These are phyloP conservation scores for Eupeodes corollae DNA, from an alignment of 1,140 invertebrate species.

Conservation along the genomic window DNA sequence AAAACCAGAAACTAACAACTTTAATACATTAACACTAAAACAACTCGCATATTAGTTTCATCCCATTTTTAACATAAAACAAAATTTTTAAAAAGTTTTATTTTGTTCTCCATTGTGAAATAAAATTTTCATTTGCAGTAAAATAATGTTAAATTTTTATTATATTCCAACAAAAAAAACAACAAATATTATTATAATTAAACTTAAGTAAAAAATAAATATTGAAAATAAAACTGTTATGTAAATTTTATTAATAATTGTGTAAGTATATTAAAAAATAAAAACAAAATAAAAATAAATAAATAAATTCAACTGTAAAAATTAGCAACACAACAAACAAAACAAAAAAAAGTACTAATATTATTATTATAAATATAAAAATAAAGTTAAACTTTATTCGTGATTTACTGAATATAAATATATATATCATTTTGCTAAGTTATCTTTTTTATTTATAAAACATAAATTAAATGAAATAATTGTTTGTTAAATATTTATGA, in stretches of 20 bases:
- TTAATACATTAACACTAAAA: neutral
- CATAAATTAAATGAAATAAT: too few relatives aligned
- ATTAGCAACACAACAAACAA: constrained; percentile 1
- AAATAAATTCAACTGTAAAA: constrained; percentile 16
- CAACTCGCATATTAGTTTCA: too few relatives aligned
- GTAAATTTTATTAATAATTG: constrained; percentile 32
- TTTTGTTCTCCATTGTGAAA: neutral
- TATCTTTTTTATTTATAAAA: too few relatives aligned
- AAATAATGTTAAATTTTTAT: constrained; percentile 19
- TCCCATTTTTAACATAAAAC: neutral
- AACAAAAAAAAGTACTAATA: constrained; percentile 18
- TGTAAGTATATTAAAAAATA: constrained; percentile 21
- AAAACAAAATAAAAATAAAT: constrained; percentile 11
- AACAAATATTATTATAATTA: constrained; percentile 5
- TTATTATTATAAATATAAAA: constrained; percentile 9
- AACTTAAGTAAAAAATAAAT: constrained; percentile 3
- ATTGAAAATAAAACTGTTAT: constrained; percentile 24
- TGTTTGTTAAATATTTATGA: too few relatives aligned
- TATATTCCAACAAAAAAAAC: constrained; percentile 11
- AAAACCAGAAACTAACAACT: neutral
- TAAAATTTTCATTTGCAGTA: neutral
- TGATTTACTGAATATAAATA: constrained; percentile 16
- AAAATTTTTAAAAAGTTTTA: neutral
- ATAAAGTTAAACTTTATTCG: constrained; percentile 32
- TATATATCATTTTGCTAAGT: too few relatives aligned